Evolutionary conservation across 2,113 vertebrate species (phyloP), one percentile per base, ranked within the genome.

Genomic region (Scomber scombrus): DNA sequence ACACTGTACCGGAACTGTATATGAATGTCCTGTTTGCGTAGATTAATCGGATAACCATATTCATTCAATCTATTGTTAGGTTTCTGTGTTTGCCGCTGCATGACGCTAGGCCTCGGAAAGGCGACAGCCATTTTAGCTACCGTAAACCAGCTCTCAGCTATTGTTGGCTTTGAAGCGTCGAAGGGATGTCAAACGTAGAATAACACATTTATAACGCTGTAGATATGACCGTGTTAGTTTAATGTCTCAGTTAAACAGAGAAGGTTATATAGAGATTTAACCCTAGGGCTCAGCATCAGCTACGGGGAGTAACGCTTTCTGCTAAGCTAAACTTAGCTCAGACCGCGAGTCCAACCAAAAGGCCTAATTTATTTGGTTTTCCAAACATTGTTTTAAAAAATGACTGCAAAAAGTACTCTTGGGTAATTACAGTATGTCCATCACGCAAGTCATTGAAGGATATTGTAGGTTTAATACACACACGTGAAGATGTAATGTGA

Each of bases 91-190:
- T 55, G 23, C 23, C 3, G 31, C 58, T 47, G 13, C 5, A 19
- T 5, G 16, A 10, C 2, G 18, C 4, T 8, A 81, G 90, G 89
- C 90, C 90, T 52, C 70, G 0, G 10, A 15, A 10, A 57, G 40
- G 11, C 50, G 88, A 66, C 92, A 85, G 91, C 91, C 92, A 90
- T 92, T 84, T 91, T 92, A 87, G 66, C 79, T 77, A 0, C 0
- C 31, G n/a, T 0, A 15, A 54, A 3, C 11, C 23, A 54, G 57
- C 57, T n/a, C 0, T 23, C 21, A 43, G 43, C 26, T 29, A 13
- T 6, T n/a, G 5, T 14, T 68, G 13, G 23, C 18, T 29, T 29
- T 13, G 19, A 11, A 11, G 1, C 23, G 1, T 47, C 40, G 19
- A 47, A 58, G 34, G 8, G n/a, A 12, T 8, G 3, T 54, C 0